phyloP scores from a whole-genome alignment of 2,113 vertebrate species.

The Eolophus roseicapilla region DNA sequence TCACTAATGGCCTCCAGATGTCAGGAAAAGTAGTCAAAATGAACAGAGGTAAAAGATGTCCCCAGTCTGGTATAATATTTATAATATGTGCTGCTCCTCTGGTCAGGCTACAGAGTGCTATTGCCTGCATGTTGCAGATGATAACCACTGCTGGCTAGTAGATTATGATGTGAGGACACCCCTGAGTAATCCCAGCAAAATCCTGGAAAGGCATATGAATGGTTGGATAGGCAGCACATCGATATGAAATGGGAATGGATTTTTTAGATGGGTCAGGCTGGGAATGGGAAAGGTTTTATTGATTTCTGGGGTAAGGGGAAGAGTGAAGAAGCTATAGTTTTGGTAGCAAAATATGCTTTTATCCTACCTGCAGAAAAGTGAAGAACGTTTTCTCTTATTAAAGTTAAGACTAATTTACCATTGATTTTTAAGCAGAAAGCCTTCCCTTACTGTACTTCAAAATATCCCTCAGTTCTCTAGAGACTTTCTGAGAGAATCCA shows the following conservation, averaged over 20 bases:
- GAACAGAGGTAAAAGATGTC: accelerated
- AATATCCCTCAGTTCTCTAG: neutral
- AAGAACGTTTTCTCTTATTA: neutral
- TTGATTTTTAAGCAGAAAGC: conserved; percentile 28
- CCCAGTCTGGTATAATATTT: too few species aligned
- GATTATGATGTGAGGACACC: accelerated
- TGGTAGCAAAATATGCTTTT: neutral
- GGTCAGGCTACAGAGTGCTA: neutral
- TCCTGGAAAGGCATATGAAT: neutral
- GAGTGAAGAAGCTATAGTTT: neutral
- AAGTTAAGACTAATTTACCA: neutral
- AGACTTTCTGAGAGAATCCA: neutral
- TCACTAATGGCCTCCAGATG: neutral
- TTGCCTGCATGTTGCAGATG: neutral
- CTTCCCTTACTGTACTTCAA: neutral
- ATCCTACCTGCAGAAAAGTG: neutral
- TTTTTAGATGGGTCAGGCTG: accelerated
- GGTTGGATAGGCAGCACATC: accelerated
- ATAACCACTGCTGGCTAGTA: neutral
- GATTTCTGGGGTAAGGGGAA: neutral
- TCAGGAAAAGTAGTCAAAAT: neutral
- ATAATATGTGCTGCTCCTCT: neutral
- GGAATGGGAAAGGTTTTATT: neutral
- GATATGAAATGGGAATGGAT: neutral
- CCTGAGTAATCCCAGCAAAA: neutral